Evolutionary conservation across 2,113 vertebrate genomes (phyloP).

Genomic region (Melanostigma gelatinosum): DNA sequence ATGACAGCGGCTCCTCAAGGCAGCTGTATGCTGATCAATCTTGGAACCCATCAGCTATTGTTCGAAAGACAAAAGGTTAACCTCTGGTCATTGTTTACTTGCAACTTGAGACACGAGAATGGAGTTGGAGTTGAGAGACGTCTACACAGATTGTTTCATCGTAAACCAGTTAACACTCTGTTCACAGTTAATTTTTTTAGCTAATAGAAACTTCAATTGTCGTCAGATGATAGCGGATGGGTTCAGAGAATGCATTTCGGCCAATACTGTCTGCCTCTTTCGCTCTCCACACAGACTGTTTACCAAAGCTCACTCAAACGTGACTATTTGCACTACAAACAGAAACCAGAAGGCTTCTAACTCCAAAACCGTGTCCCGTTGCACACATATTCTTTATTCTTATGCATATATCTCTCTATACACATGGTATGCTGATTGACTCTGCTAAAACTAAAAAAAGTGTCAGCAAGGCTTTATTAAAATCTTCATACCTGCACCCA

Average conservation of each 20-base stretch:
- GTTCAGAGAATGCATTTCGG: too few species aligned
- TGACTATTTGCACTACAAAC: not conserved
- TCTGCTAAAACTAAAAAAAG: not conserved
- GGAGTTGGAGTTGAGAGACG: not conserved
- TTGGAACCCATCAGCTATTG: too few species aligned
- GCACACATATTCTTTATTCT: not conserved
- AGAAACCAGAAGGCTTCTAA: not conserved
- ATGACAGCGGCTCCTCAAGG: not conserved
- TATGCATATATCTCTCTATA: not conserved
- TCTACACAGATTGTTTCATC: not conserved
- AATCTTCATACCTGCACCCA: conserved; percentile 64
- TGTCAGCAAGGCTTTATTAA: not conserved
- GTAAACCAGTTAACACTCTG: not conserved
- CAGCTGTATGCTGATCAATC: too few species aligned
- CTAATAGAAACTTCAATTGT: not conserved
- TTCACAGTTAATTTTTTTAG: not conserved
- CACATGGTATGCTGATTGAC: not conserved
- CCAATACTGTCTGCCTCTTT: too few species aligned
- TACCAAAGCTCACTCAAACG: too few species aligned
- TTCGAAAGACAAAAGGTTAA: too few species aligned
- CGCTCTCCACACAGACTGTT: too few species aligned
- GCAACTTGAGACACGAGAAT: not conserved
- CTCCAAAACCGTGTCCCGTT: not conserved
- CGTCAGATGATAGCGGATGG: too few species aligned
- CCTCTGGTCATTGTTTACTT: too few species aligned